Evolutionary conservation across 2,888 invertebrate species (phyloP).

Genomic region (Sinotaia quadrata): DNA sequence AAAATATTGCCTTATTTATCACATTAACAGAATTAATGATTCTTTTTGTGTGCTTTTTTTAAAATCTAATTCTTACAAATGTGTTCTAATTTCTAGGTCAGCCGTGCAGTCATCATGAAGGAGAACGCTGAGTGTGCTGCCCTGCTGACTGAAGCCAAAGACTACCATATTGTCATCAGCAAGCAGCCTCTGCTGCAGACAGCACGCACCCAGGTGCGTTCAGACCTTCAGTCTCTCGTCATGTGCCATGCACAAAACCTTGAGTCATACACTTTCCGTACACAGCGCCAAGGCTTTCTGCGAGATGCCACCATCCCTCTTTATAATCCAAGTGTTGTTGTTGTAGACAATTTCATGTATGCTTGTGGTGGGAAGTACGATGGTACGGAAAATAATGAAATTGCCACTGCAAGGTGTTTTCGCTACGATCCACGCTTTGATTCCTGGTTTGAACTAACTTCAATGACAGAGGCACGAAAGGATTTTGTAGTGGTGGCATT

Average conservation of each 20-base stretch:
- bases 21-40: not conserved
- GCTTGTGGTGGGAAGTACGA: constrained; percentile 71
- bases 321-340: constrained; percentile 69
- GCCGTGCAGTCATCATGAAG: constrained; percentile 64
- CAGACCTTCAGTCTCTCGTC: constrained; percentile 62
- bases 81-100: constrained; percentile 59
- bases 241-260: constrained; percentile 70
- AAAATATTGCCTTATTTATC: not conserved
- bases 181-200: constrained; percentile 69
- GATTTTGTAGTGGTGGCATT: constrained; percentile 66
- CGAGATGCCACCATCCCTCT: constrained; percentile 66
- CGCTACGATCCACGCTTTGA: constrained; percentile 66
- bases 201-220: constrained; percentile 64
- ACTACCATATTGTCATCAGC: constrained; percentile 70
- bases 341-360: constrained; percentile 71
- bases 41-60: not conserved
- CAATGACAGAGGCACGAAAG: constrained; percentile 71
- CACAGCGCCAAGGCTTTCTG: constrained; percentile 63
- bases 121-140: constrained; percentile 61
- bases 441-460: constrained; percentile 64
- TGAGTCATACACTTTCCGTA: constrained; percentile 65
- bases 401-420: constrained; percentile 71
- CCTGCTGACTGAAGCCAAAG: constrained; percentile 69
- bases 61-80: too few relatives aligned
- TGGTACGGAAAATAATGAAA: constrained; percentile 68